Conservation (phyloP, 2,113 vertebrate species). For the Xenus cinereus region DNA sequence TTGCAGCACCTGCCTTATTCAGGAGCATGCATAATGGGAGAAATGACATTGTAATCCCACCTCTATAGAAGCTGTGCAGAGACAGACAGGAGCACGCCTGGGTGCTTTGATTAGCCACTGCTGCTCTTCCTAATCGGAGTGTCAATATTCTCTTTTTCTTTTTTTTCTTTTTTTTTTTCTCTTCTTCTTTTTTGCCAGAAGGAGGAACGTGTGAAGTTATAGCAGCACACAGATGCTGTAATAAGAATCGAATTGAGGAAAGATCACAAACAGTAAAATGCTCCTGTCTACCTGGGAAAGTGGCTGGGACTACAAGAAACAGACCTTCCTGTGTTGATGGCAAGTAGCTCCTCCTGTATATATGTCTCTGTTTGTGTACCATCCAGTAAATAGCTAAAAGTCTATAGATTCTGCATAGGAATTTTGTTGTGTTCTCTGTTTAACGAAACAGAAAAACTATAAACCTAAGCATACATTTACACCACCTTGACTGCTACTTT, state of each 20-base stretch:
- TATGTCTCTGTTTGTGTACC: constrained; percentile 9
- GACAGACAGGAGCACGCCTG: not conserved
- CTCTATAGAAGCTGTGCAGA: not conserved
- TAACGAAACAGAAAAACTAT: not conserved
- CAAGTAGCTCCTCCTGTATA: constrained; percentile 70
- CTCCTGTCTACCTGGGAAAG: constrained; percentile 98
- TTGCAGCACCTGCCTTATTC: not conserved
- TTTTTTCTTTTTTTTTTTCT: not conserved
- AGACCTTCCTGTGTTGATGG: constrained; percentile 98
- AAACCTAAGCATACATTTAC: not conserved
- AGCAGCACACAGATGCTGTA: constrained; percentile 97
- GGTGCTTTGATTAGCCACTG: not conserved
- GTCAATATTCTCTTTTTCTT: constrained; percentile 55
- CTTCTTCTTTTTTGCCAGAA: constrained; percentile 76
- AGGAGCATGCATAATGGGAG: not conserved
- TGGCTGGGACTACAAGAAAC: constrained; percentile 97
- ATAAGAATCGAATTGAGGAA: constrained; percentile 99
- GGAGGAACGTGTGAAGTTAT: constrained; percentile 99
- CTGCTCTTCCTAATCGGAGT: constrained; percentile 55
- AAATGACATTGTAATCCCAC: not conserved
- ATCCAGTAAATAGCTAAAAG: not conserved
- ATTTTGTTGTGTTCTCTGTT: not conserved
- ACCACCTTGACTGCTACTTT: not conserved
- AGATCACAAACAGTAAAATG: constrained; percentile 99
- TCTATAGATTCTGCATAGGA: not conserved